Evolutionary conservation across 2,888 invertebrate species (phyloP), one percentile per base, ranked within the genome.

Genomic region (Hyposoter didymator): DNA sequence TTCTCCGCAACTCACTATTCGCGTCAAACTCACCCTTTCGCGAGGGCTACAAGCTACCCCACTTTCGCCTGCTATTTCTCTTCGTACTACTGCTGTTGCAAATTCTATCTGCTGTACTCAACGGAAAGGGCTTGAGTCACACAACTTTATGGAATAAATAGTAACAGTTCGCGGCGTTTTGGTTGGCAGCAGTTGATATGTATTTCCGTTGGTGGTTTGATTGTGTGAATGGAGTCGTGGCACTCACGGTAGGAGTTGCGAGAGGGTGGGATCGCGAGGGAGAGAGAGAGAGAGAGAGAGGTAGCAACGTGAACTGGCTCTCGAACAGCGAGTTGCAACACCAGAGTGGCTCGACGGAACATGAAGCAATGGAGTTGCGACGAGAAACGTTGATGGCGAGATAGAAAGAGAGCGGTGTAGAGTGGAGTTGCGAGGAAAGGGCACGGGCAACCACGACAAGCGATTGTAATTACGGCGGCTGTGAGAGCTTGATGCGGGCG

Each of bases 381-480:
- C 52, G 66, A 43, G 45, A 62, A 47, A 70, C 43, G 52, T 49
- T 62, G 55, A 74, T 76, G 70, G 76, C 2, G 47, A 64, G 52
- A 22, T 64, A 75, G 45, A 72, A 45, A 35, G 67, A 73, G 73
- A 69, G 74, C 80, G 32, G 49, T 32, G 59, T 35, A 74, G 73
- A 55, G 78, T 75, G 78, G 45, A 62, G 69, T 84, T 78, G 82
- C 74, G 79, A 74, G 69, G 80, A 78, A 76, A 84, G 86, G 74
- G 72, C 22, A 32, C 47, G 67, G 84, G 84, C 88, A 87, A 88
- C 87, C 88, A 82, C 88, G 89, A 89, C 89, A 88, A 89, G 89
- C 88, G 89, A 88, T 88, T 86, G 88, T 89, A 89, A 89, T 89
- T 89, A 89, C 88, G 85, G 86, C 67, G 32, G 82, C 73, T 75